Percentiles rank a stretch among this genome's conserved stretches.
Evolutionary conservation across 1,140 invertebrate genomes (phyloP).

Genomic region (Ruditapes philippinarum): DNA sequence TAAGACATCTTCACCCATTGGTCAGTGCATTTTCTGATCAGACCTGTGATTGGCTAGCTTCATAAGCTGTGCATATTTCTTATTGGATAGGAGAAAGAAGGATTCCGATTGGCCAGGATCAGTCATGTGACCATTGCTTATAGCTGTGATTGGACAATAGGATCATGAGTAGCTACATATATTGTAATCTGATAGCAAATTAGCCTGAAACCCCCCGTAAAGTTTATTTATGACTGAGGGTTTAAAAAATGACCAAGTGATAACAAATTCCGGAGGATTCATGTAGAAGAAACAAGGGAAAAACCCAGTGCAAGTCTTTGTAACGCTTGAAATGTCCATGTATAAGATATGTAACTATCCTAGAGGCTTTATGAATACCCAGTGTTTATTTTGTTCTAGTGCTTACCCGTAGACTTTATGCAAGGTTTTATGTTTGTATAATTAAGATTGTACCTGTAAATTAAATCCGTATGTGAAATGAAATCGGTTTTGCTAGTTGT

Average conservation of each 20-base stretch:
- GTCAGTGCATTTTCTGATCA: conserved; percentile 50
- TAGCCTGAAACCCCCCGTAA: neutral
- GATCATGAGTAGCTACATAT: conserved; percentile 22
- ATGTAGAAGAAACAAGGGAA: neutral
- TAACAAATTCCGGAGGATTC: too few relatives aligned
- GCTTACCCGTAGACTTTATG: neutral
- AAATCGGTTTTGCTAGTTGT: too few relatives aligned
- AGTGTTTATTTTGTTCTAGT: neutral
- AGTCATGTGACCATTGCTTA: conserved; percentile 42
- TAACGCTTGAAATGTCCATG: neutral
- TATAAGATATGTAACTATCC: neutral
- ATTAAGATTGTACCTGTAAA: too few relatives aligned
- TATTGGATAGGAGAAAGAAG: conserved; percentile 30
- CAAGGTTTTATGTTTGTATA: neutral
- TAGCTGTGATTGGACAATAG: conserved; percentile 48
- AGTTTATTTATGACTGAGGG: too few relatives aligned
- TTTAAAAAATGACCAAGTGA: neutral
- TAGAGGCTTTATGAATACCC: neutral
- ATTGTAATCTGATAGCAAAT: neutral
- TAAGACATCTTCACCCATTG: conserved; percentile 48
- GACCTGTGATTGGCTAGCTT: conserved; percentile 54
- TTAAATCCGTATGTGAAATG: too few relatives aligned
- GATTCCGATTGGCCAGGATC: neutral
- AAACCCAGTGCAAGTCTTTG: neutral
- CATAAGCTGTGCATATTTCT: conserved; percentile 47